These are phyloP conservation scores for Urechis unicinctus DNA, from an alignment of 2,888 invertebrate species.

Conservation along the genomic window DNA sequence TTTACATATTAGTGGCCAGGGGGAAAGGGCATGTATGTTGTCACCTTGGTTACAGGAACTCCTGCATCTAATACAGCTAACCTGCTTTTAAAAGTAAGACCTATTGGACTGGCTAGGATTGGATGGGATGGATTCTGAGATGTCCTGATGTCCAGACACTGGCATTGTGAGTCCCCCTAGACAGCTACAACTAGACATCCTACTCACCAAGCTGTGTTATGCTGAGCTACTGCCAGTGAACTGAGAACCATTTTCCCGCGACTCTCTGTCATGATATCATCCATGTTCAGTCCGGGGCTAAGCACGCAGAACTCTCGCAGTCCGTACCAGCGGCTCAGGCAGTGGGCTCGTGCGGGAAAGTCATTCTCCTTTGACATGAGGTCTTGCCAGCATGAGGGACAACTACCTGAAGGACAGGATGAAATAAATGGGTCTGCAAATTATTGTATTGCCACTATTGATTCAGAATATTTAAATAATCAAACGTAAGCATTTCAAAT, in stretches of 20 bases:
- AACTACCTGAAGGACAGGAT: conserved; percentile 2
- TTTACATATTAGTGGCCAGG: not conserved
- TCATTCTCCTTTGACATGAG: conserved; percentile 56
- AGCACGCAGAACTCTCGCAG: conserved; percentile 76
- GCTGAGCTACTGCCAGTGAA: conserved; percentile 71
- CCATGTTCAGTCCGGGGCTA: conserved; percentile 58
- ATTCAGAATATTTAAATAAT: too few relatives aligned
- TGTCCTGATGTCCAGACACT: not conserved
- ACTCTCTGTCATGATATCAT: conserved; percentile 48
- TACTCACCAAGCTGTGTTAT: conserved; percentile 66
- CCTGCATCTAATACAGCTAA: too few relatives aligned
- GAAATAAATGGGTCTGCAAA: not conserved
- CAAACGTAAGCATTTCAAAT: too few relatives aligned
- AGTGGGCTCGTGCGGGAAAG: conserved; percentile 56
- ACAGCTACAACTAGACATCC: not conserved
- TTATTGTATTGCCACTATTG: too few relatives aligned
- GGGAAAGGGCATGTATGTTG: too few relatives aligned
- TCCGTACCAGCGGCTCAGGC: conserved; percentile 59
- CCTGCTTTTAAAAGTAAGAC: not conserved
- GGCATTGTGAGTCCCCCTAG: not conserved
- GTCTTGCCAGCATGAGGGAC: conserved; percentile 26
- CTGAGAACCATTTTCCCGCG: conserved; percentile 73
- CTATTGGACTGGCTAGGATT: not conserved
- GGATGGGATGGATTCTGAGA: not conserved
- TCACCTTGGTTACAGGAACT: too few relatives aligned